These are phyloP conservation scores for Magallana gigas DNA, from an alignment of 1,140 invertebrate species.

Conservation along the genomic window DNA sequence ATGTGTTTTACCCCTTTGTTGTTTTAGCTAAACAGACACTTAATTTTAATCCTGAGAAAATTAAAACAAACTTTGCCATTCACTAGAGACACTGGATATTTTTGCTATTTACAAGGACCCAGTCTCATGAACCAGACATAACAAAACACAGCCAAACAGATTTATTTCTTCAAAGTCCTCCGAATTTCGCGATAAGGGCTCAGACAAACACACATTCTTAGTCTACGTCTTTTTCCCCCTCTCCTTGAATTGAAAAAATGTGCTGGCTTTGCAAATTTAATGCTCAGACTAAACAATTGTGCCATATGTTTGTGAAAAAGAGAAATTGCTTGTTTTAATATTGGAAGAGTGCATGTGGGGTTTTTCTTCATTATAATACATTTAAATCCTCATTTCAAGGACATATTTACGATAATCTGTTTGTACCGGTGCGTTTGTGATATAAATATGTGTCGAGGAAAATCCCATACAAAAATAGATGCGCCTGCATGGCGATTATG, in stretches of 20 bases:
- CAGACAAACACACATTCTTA: background rate
- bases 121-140: background rate
- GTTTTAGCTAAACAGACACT: too few relatives aligned
- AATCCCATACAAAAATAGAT: slow-evolving; percentile 18
- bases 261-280: slow-evolving; percentile 11
- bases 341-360: background rate
- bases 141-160: background rate
- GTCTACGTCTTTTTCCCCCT: slow-evolving; percentile 4
- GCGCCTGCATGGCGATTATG: background rate
- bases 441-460: slow-evolving; percentile 25
- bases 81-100: background rate
- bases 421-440: background rate
- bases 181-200: background rate
- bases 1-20: too few relatives aligned
- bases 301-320: slow-evolving; percentile 16
- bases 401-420: slow-evolving; percentile 25
- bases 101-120: background rate
- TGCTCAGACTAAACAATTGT: slow-evolving; percentile 11
- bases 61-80: background rate
- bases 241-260: background rate
- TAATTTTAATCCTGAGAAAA: too few relatives aligned
- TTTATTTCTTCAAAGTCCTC: background rate
- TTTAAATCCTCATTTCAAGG: slow-evolving; percentile 30
- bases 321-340: background rate
- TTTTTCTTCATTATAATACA: background rate